Evolutionary conservation across 2,797 vertebrate genomes (phyloP).

Genomic region (Enteromius anoplus): DNA sequence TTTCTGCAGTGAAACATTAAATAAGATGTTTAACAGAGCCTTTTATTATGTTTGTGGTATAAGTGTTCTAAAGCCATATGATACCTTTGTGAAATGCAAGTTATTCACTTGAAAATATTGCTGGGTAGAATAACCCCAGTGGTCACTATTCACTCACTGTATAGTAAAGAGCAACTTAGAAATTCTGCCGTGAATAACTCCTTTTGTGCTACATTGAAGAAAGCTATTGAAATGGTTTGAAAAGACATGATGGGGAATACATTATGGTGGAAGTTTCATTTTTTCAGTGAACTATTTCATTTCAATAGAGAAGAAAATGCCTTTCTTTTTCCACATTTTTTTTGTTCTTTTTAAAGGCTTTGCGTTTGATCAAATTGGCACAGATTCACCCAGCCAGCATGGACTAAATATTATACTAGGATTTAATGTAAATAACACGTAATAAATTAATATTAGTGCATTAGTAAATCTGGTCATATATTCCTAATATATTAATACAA

Average conservation of each 20-base stretch:
- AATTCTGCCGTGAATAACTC: not conserved
- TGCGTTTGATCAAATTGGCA: not conserved
- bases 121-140: not conserved
- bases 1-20: constrained; percentile 81
- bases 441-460: not conserved
- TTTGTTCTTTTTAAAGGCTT: not conserved
- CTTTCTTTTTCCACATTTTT: not conserved
- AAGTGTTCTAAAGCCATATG: not conserved
- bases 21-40: constrained; percentile 64
- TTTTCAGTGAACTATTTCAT: not conserved
- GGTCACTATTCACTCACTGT: not conserved
- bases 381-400: not conserved
- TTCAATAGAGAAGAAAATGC: not conserved
- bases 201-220: not conserved
- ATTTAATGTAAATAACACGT: not conserved
- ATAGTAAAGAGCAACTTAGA: not conserved
- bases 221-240: not conserved
- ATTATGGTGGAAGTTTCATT: not conserved
- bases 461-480: not conserved
- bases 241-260: not conserved
- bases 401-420: no score
- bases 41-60: not conserved
- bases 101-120: not conserved
- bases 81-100: not conserved
- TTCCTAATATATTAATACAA: not conserved